Evolutionary conservation across 1,140 invertebrate species (phyloP).

Genomic region (Meloidogyne hapla): DNA sequence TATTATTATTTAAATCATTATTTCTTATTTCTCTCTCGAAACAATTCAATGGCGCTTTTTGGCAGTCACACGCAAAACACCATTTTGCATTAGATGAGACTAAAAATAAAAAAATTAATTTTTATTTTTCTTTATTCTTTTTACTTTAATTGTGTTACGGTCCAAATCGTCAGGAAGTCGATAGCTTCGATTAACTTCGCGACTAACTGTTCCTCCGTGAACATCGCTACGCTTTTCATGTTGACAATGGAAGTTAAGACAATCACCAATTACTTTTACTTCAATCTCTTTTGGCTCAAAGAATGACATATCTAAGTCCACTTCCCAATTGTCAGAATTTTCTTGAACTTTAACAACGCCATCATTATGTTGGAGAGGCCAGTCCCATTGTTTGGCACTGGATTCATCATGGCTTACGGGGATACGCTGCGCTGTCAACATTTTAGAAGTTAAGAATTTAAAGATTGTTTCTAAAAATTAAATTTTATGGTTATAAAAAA

Average conservation of each 20-base stretch:
- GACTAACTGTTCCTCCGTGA: not conserved
- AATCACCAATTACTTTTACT: conserved; percentile 21
- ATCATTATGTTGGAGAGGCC: conserved; percentile 49
- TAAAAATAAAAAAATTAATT: not conserved
- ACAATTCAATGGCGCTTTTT: not conserved
- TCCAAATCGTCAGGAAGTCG: conserved; percentile 7
- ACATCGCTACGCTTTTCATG: conserved; percentile 29
- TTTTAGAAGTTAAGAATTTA: not conserved
- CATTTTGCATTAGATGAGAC: not conserved
- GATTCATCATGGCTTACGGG: conserved; percentile 3
- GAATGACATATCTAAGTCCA: conserved; percentile 36
- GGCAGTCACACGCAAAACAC: not conserved
- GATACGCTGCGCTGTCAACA: not conserved
- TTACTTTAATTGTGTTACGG: conserved; percentile 5
- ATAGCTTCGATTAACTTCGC: conserved; percentile 20
- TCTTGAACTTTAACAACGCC: conserved; percentile 44
- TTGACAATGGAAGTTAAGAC: conserved; percentile 1
- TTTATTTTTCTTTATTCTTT: too few relatives aligned
- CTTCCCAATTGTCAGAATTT: conserved; percentile 44
- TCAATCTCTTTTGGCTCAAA: conserved; percentile 49
- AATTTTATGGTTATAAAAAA: not conserved
- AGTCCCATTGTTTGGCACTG: conserved; percentile 37
- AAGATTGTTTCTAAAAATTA: not conserved
- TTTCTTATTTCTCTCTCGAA: not conserved
- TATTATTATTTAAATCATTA: not conserved